Base-by-base conservation (phyloP, 2,797 vertebrate species). In the Poecile montanus region DNA sequence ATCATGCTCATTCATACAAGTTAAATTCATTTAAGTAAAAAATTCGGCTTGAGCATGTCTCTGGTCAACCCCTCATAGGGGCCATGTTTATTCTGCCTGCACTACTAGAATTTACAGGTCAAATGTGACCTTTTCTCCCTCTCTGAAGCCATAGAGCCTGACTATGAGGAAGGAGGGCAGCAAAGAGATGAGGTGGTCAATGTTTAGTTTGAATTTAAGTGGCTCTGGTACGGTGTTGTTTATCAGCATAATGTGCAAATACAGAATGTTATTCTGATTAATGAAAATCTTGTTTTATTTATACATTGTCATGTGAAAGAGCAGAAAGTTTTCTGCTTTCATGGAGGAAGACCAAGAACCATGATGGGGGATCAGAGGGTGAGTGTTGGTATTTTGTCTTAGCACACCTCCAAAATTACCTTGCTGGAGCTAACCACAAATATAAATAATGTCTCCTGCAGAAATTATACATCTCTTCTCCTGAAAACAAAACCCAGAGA, bases 301-400 rank as follows among this genome's bases (percentile, higher is more conserved):
- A 38, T 68, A 1, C 1, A 0, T 32, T 53, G 34, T 47, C 38
- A 51, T 3, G 0, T 54, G 32, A 32, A 67, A 85, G 57, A 63
- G 21, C 10, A 27, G 50, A 7, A 61, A 51, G 19, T 22, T 66
- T 70, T 60, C 45, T 63, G 13, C 26, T 45, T 47, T 26, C 36
- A 1, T 22, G 7, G 77, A 61, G 34, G 38, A 78, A 79, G 26
- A 7, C 11, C 3, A 9, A 92, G 44, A 81, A 22, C 2, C 11
- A 14, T 1, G 0, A 5, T 56, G 36, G 16, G 11, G 23, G 20
- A 18, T 16, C 3, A 2, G 29, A 26, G 10, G 4, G 22, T 47
- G 34, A 36, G 7, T 29, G 21, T 2, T 51, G 36, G 4, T 23
- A 11, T 53, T 87, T 75, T 54, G 17, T 10, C 20, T 65, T 20